phyloP scores from a whole-genome alignment of 23 tunicate species.

The Trididemnum nubilum region DNA sequence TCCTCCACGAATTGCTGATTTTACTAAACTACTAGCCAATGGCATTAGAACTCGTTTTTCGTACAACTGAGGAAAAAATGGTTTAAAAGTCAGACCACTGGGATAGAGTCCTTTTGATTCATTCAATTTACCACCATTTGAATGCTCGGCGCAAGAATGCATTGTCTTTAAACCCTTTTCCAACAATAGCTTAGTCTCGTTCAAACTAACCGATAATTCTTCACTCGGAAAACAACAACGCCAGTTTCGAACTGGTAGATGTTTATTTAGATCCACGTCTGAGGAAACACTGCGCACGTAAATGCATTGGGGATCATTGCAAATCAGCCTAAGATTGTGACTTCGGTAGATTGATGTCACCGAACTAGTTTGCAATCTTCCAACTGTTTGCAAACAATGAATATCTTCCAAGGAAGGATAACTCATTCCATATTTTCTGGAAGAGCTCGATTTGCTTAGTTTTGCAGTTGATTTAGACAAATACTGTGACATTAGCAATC shows the following conservation, averaged over 20 bases:
- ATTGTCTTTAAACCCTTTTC: slow-evolving; percentile 8
- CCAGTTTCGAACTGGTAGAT: neutral
- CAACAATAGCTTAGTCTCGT: slow-evolving; percentile 36
- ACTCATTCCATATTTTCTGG: neutral
- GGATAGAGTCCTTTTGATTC: neutral
- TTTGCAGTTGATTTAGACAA: neutral
- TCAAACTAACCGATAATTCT: slow-evolving; percentile 25
- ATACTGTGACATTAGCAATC: slow-evolving; percentile 33
- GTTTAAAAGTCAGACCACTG: slow-evolving; percentile 31
- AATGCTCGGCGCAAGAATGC: neutral
- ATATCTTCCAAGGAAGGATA: slow-evolving; percentile 13
- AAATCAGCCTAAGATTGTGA: neutral
- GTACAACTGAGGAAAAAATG: slow-evolving; percentile 60
- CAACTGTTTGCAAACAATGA: slow-evolving; percentile 30
- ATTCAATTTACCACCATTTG: neutral
- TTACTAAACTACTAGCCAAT: slow-evolving; percentile 53
- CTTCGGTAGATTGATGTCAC: neutral
- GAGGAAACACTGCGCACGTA: slow-evolving; percentile 4
- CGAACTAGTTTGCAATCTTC: slow-evolving; percentile 15
- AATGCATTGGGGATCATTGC: slow-evolving; percentile 38
- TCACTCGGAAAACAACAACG: neutral
- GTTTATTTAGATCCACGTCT: neutral
- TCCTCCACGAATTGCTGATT: slow-evolving; percentile 45
- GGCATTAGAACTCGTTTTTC: slow-evolving; percentile 45
- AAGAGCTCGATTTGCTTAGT: neutral